These are phyloP conservation scores for Poecilia velifera DNA, from an alignment of 2,797 vertebrate species.

Conservation along the genomic window DNA sequence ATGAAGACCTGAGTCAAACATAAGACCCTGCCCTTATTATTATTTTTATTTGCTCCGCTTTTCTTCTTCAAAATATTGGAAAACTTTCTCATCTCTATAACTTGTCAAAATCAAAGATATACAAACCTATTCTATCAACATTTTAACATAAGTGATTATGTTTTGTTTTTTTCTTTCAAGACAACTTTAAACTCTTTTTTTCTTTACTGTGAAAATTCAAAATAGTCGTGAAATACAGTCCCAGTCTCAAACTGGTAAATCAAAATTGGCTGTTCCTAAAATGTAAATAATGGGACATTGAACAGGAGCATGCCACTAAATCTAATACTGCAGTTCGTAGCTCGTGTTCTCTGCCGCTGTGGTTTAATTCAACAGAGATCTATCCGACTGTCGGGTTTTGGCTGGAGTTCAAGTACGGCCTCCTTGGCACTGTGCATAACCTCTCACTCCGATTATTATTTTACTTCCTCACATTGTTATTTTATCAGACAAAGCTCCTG, in stretches of 20 bases:
- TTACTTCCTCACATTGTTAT: slow-evolving; percentile 61
- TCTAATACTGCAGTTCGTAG: background rate
- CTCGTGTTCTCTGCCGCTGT: background rate
- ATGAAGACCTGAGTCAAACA: background rate
- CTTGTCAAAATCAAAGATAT: background rate
- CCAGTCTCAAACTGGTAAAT: too few species aligned
- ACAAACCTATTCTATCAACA: background rate
- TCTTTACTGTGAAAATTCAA: background rate
- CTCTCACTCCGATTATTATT: slow-evolving; percentile 63
- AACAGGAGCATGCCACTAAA: background rate
- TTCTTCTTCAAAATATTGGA: background rate
- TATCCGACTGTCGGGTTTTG: slow-evolving; percentile 24
- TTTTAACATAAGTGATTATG: background rate
- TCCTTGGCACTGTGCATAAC: slow-evolving; percentile 46
- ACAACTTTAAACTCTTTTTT: background rate
- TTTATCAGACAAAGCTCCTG: slow-evolving; percentile 50
- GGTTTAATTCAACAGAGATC: slow-evolving; percentile 24
- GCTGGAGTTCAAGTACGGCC: slow-evolving; percentile 19
- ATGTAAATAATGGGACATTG: background rate
- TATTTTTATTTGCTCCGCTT: background rate
- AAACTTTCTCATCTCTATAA: background rate
- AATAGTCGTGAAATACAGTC: background rate
- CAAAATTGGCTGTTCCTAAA: background rate
- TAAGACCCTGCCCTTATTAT: background rate
- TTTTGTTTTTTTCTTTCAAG: background rate